Evolutionary conservation across 2,797 vertebrate genomes (phyloP), one percentile per base, ranked within the genome.

Genomic region (Lacerta viridis): DNA sequence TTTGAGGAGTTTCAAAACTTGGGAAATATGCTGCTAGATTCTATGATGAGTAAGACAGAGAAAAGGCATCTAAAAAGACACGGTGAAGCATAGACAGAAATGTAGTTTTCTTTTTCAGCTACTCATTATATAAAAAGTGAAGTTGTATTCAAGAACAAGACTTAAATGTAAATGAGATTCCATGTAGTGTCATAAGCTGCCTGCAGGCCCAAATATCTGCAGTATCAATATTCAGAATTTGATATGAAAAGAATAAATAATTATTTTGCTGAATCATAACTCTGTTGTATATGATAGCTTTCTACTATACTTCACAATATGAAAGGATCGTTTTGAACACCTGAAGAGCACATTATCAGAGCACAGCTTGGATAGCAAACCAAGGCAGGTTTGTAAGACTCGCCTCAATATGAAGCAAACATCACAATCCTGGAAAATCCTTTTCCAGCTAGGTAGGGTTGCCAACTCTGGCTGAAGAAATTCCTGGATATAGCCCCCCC

Each of bases 61-160:
- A 82, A n/a, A 90, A 91, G 11, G 27, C 36, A 3, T 10, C 71
- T 92, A 25, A 90, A 87, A 94, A 92, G 64, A 87, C 88, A 64
- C 29, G 23, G 79, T 90, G 79, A 90, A 88, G 92, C 92, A n/a
- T 66, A 93, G 83, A 50, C n/a, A 88, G 90, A 94, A 93, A 78
- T 83, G 3, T 7, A 90, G 41, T 87, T 93, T 89, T 1, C 55
- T 27, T 91, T 91, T 93, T 91, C 82, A 85, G 33, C 20, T 91
- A 84, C 80, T 77, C 71, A 80, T 90, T 89, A 76, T 86, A 92
- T 92, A 85, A 81, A n/a, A 78, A 64, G 27, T 64, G n/a, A 64
- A 43, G 72, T n/a, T 81, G 86, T 41, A 88, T 92, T 85, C 18
- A 75, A 85, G 91, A 93, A 43, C 17, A 33, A 92, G 66, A 80